Base-by-base conservation (phyloP, 2,888 invertebrate species). In the Drosophila peninsularis region DNA sequence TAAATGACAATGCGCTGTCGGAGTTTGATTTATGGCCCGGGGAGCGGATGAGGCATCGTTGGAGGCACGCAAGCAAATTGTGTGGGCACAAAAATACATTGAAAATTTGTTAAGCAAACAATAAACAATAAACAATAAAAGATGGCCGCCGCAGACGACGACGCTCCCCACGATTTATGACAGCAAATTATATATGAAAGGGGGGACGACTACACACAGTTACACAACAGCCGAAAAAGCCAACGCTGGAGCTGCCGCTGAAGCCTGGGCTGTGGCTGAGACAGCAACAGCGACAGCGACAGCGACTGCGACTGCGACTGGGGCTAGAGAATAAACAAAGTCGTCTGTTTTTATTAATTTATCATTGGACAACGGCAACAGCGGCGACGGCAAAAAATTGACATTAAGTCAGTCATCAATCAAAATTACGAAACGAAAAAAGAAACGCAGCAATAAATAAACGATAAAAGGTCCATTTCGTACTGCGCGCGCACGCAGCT, bases 361-460 rank as follows among this genome's bases (percentile, higher is more conserved):
- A 90, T 90, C 90, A 90, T 62, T 62, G 84, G 71, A 66, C 69
- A 71, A 66, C 68, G 52, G 73, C 68, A 52, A 17, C 55, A 68
- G 45, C 60, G n/a, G 14, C 44, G 4, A n/a, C 44, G 9, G 9
- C 44, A 54, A 83, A 78, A 81, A 78, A 82, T 71, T 84, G 88
- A 89, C 84, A 89, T 83, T 85, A 79, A 88, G 88, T 81, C 80
- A 86, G 86, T 90, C 90, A 91, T 91, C 91, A 91, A 91, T 91
- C 91, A 91, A 90, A 91, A 91, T 91, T 91, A 91, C 90, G 88
- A 90, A 90, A 90, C 87, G 68, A 36, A 37, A 39, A 44, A 34
- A 36, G 84, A 85, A 82, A 81, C 57, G 88, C 78, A 79, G 83
- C 90, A 87, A 90, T 91, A 91, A 90, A 90, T 88, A 86, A 87